Base-by-base conservation (phyloP, 2,888 invertebrate species). In the Drepanosiphum platanoidis region DNA sequence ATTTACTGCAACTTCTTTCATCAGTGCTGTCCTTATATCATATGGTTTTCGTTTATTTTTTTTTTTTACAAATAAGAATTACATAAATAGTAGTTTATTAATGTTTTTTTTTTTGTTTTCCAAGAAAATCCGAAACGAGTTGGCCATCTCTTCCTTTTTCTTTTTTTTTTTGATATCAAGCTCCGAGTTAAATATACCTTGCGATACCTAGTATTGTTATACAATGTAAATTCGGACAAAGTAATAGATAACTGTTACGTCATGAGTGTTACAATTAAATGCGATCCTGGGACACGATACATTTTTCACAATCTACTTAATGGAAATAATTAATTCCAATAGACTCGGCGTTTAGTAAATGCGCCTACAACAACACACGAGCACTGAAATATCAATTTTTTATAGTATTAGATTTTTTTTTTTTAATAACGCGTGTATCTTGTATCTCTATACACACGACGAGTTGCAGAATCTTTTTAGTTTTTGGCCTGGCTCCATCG, bases 401-500 rank as follows among this genome's bases (percentile, higher is more conserved):
- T n/a, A 27, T 61, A 9, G 27, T 27, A 61, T n/a, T 61, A n/a
- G 22, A 61, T 27, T 27, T n/a, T 61, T 27, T n/a, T 27, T 27
- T n/a, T 61, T 27, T n/a, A 9, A 27, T 22, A 52, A 3, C 22
- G 22, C 1, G 4, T 52, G 18, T 61, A 61, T 27, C 61, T 61
- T 0, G 4, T 52, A 5, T 61, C 22, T 27, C 61, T 61, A 61
- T 61, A 22, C 5, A 11, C 11, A 32, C 27, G 46, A 46, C 30
- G 46, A 46, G 46, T 74, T 39, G 22, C 46, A 74, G 42, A 42
- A 42, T 18, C 74, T 74, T 22, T 74, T 22, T 13, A 58, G 22
- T 75, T 75, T 13, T 75, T 75, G 58, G 75, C 75, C 9, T 34
- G 7, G 75, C 34, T 75, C 75, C 75, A 75, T 58, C 8, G 4